Evolutionary conservation across 1,140 invertebrate species (phyloP), one percentile per base, ranked within the genome.

Genomic region (Heterodera schachtii): DNA sequence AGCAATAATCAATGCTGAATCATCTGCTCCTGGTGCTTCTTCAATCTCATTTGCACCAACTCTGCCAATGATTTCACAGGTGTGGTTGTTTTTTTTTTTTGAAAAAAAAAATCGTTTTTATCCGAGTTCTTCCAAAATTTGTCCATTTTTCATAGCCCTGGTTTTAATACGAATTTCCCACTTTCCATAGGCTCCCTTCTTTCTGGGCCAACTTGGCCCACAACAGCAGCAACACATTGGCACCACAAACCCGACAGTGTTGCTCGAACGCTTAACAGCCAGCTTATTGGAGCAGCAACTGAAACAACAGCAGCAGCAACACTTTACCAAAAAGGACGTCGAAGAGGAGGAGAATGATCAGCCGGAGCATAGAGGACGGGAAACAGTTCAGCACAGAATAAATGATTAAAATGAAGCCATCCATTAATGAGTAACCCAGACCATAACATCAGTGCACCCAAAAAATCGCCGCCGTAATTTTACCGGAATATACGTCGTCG

Each of bases 261-360:
- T 71, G 69, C 69, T 71, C 9, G 69, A 71, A n/a, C 69, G 69
- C 13, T 46, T 71, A 41, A 71, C 69, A 11, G 69, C 69, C 2
- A 71, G 41, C 44, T n/a, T 71, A n/a, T 41, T 71, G 21, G 69
- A 46, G 44, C 69, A 71, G 69, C 69, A 71, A 46, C 31, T 71
- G 31, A 71, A 71, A 1, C 69, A 71, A 6, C 69, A 71, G 57
- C 69, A 71, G 44, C 69, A 46, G 69, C 5, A 31, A 31, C 31
- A 31, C 31, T 31, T 31, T 31, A 31, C 31, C 31, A 31, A 31
- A 31, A 31, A 31, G 31, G 31, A 31, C 31, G 31, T 46, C 69
- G 19, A 71, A 11, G 8, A 43, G 41, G 31, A 71, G 44, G 41
- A 71, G 44, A 11, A 71, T 43, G 41, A 71, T 9, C n/a, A 69